Evolutionary conservation across 2,113 vertebrate genomes (phyloP), one percentile per base, ranked within the genome.

Genomic region (Laterallus jamaicensis): DNA sequence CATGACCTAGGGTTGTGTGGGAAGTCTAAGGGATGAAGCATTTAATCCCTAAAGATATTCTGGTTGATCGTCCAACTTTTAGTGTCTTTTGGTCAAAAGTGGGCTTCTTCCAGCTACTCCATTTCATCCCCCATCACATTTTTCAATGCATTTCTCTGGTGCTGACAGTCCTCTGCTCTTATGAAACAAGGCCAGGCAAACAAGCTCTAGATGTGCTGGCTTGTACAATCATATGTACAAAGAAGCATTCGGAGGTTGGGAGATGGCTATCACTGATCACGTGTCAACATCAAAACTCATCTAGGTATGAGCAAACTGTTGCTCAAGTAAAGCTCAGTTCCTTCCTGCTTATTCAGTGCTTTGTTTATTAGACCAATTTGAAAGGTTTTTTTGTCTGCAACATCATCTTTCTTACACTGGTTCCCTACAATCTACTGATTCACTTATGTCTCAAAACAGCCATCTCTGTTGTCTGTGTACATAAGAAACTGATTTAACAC

Each of bases 301-400:
- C 69, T 93, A 6, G 5, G 40, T 58, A 59, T 95, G 92, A 95
- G 83, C 50, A 88, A 92, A 87, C 67, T 89, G 29, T 88, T 96
- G 83, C 95, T 95, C 66, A 91, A 94, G 92, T 83, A 95, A 90
- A 69, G 49, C 77, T 81, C 44, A 69, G 5, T 93, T 92, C 73
- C 77, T 94, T 92, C 93, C 95, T 96, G 93, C 88, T 93, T 95
- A 88, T 95, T 95, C 93, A 94, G 64, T 71, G 74, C 50, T 94
- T 92, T 73, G 7, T 69, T 94, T 86, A 91, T 92, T 96, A 90
- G 68, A 76, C 47, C 79, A 94, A 88, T 93, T 94, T 93, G 73
- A 68, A 84, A 80, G 64, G 73, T 47, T 47, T 81, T 90, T 93
- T 22, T 44, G 60, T 68, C 66, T 92, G 69, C 5, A 24, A 39